Evolutionary conservation across 2,113 vertebrate species (phyloP).

Genomic region (Corythaeola cristata): DNA sequence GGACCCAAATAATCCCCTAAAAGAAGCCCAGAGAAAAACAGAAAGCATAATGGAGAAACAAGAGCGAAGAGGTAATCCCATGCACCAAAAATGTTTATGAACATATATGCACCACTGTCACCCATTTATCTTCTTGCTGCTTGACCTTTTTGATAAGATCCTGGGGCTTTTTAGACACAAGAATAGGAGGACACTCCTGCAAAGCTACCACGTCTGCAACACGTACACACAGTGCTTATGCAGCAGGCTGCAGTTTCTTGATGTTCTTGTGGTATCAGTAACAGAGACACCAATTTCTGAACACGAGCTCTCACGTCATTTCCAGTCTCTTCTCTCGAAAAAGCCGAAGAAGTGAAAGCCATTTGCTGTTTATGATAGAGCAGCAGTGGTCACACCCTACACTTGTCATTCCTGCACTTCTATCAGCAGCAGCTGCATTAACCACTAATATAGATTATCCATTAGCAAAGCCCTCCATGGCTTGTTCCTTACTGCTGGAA

Average conservation of each 20-base stretch:
- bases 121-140: neutral
- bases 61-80: neutral
- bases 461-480: neutral
- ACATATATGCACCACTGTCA: neutral
- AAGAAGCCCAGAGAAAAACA: neutral
- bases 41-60: neutral
- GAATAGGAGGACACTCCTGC: neutral
- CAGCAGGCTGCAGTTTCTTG: neutral
- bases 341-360: neutral
- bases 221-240: fast-evolving
- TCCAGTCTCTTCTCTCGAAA: neutral
- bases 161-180: neutral
- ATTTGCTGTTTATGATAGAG: neutral
- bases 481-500: neutral
- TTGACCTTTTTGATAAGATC: neutral
- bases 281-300: neutral
- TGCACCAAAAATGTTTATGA: neutral
- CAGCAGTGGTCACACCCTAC: neutral
- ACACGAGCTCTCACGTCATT: fast-evolving
- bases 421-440: neutral
- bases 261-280: neutral
- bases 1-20: neutral
- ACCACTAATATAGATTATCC: neutral
- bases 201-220: neutral
- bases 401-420: neutral